Base-by-base conservation (phyloP, 30 jellyfish, hydroid and myxozoan species). In the Sanderia malayensis region DNA sequence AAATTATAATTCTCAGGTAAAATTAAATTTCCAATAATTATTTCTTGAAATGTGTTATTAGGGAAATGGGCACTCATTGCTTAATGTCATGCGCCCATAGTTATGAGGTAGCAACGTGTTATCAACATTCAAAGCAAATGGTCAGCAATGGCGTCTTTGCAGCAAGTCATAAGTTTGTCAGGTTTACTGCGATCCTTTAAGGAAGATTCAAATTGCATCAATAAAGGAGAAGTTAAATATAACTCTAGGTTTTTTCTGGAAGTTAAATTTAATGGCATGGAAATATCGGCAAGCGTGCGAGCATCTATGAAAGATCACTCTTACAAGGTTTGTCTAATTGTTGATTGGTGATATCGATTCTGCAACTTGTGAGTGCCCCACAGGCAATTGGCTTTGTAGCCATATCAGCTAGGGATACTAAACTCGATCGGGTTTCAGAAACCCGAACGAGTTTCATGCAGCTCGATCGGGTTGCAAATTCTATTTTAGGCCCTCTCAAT, bases 331-430 rank as follows among this genome's bases (percentile, higher is more conserved):
- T 17, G 26, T 31, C 58, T 71, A n/a, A 53, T 30, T 71, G 75
- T 71, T 71, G 84, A 71, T 55, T 7, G 73, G 84, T 21, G 61
- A 60, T 20, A 71, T 53, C 60, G 8, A 17, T 6, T n/a, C 44
- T 7, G 75, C 34, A 15, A 31, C 44, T 11, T 71, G 84, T 53
- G 45, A 71, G 47, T 71, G 73, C 27, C 73, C 72, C 18, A 17
- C 59, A 18, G 84, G 84, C 46, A 47, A 71, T 8, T 71, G 84
- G 73, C 18, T 71, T 15, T 71, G 84, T 27, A 71, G 84, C 31
- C 72, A 71, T 53, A 53, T 71, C n/a, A n/a, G n/a, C n/a, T n/a
- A n/a, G n/a, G n/a, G n/a, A n/a, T n/a, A n/a, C n/a, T n/a, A n/a
- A n/a, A n/a, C n/a, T n/a, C n/a, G n/a, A n/a, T n/a, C n/a, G n/a